A percentile compares a stretch with the other conserved stretches of the same genome.
Conservation (phyloP, 92 coral and sea anemone species). For the Epizoanthus ramosus region DNA sequence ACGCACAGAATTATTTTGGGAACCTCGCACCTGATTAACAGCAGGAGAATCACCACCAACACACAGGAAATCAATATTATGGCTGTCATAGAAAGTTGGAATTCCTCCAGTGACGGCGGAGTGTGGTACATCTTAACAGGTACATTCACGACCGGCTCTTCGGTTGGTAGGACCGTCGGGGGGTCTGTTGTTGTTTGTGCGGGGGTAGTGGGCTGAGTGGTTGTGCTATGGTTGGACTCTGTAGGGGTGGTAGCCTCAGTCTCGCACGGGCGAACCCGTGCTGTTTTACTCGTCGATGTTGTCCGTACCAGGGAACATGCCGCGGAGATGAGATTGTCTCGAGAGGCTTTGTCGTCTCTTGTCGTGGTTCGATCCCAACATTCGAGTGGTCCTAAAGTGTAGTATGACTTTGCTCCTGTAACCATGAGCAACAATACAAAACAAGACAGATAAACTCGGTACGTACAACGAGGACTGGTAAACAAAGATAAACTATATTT, state of each 20-base stretch:
- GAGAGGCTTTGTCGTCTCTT: constrained; percentile 22
- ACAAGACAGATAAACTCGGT: not conserved
- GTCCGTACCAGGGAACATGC: constrained; percentile 49
- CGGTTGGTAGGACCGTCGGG: not conserved
- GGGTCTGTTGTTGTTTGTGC: not conserved
- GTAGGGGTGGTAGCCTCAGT: not conserved
- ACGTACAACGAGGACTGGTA: too few species aligned
- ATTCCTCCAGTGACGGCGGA: constrained; percentile 20
- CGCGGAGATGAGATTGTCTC: constrained; percentile 22
- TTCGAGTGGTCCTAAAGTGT: constrained; percentile 86
- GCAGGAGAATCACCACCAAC: constrained; percentile 59
- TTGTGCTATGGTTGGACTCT: not conserved
- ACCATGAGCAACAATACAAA: not conserved
- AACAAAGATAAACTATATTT: too few species aligned
- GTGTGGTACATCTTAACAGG: not conserved
- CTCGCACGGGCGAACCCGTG: not conserved
- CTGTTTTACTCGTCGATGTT: not conserved
- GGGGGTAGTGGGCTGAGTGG: not conserved
- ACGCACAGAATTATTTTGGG: constrained; percentile 71
- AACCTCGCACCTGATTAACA: constrained; percentile 66
- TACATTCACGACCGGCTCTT: not conserved
- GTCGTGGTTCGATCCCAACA: constrained; percentile 71
- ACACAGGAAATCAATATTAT: constrained; percentile 69
- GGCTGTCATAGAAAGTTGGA: constrained; percentile 60
- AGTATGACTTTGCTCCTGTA: constrained; percentile 55